A percentile compares a stretch with the other conserved stretches of the same genome.
Conservation (phyloP, 2,113 vertebrate genomes). For the Neodon shergylaensis region DNA sequence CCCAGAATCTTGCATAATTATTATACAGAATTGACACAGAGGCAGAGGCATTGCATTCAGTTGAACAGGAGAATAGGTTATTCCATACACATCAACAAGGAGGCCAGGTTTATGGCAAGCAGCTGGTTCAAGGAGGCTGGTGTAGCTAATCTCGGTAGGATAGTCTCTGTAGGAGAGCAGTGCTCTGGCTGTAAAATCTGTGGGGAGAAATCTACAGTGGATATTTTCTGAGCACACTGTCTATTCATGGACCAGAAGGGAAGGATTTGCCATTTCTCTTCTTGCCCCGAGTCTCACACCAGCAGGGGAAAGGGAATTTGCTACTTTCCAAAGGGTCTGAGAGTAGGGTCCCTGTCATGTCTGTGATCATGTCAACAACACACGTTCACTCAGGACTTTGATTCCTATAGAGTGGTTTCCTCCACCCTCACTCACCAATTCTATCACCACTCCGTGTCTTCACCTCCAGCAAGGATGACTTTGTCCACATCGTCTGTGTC, state of each 20-base stretch:
- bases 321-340: background rate
- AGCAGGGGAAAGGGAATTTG: background rate
- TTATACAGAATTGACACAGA: background rate
- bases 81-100: too few species aligned
- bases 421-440: rapidly evolving
- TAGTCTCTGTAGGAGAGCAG: background rate
- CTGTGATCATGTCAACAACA: background rate
- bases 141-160: background rate
- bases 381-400: background rate
- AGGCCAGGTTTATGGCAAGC: background rate
- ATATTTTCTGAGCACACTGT: background rate
- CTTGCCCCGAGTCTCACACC: background rate
- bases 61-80: background rate
- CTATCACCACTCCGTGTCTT: background rate
- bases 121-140: background rate
- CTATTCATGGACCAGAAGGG: background rate
- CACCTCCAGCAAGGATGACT: background rate
- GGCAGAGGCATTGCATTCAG: background rate
- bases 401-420: background rate
- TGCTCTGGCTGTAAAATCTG: background rate
- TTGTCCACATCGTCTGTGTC: too few species aligned
- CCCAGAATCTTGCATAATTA: background rate
- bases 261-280: background rate
- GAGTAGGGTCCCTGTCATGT: background rate
- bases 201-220: background rate